Base-by-base conservation (phyloP, 2,888 invertebrate species). In the Pecten maximus region DNA sequence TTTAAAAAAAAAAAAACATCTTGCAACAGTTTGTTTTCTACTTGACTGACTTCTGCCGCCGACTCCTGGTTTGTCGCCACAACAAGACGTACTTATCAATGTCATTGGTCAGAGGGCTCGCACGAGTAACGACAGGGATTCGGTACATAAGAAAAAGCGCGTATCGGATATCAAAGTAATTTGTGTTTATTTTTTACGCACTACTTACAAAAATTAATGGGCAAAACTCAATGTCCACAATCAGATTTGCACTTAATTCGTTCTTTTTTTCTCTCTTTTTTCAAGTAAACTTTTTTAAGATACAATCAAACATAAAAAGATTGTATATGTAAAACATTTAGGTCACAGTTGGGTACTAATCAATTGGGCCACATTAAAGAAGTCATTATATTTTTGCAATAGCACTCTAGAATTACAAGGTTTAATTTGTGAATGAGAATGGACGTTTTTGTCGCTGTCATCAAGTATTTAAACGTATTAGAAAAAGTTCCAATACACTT, bases 101-200 rank as follows among this genome's bases (percentile, higher is more conserved):
- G 60, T 23, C n/a, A 60, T 6, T 60, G 23, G 23, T 8, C n/a
- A 23, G 8, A 23, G 0, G 23, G 19, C 23, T 60, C 23, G 60
- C 60, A 60, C 60, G 3, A 60, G 1, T 23, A n/a, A 23, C 19
- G n/a, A 16, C 60, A 23, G 23, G 60, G 8, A 23, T n/a, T 60
- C n/a, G 23, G 60, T 60, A n/a, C 60, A 60, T 2, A 23, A 60
- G 23, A 19, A 23, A 60, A 60, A 19, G 60, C 60, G 2, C 23
- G 60, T 23, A 60, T 60, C 60, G n/a, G 60, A 60, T 60, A 60
- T 60, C 60, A 60, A 60, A 60, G 60, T 60, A 48, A 48, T 48
- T 1, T 19, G 15, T 2, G 19, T 23, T 60, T 60, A 16, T n/a
- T 16, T 60, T 60, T 60, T 48, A 16, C 19, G 48, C 19, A 60